Base-by-base conservation (phyloP, 1,140 invertebrate species). In the Trichomalopsis sarcophagae region DNA sequence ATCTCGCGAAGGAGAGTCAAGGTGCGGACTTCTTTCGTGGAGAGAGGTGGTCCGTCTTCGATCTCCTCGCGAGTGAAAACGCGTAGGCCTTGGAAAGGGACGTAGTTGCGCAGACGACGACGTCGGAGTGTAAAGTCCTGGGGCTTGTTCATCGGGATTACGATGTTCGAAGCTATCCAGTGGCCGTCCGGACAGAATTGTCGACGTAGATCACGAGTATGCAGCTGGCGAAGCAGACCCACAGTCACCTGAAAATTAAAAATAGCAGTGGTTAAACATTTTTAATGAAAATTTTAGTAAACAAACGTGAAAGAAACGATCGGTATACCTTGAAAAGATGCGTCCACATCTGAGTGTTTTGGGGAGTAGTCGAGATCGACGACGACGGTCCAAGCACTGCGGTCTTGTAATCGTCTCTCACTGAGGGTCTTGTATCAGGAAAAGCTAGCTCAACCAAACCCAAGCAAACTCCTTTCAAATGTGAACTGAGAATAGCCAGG, bases 381-480 rank as follows among this genome's bases (percentile, higher is more conserved):
- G 88, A 87, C 0, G 90, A 89, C 21, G 90, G 89, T 0, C 93
- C 92, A 0, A 93, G 81, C 0, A 93, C 90, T 0, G 94, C 93
- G 50, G 88, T 93, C 71, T 91, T 92, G 80, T 93, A 92, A 86
- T 91, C 91, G n/a, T 94, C 92, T 44, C 91, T 90, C 11, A 95
- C 90, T 13, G 92, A 94, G 0, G 95, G 95, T 87, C 96, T 93
- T 0, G 95, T 95, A 90, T 98, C 97, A 0, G 98, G 97, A 92
- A 97, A 98, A 0, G 97, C 97, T 33, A 98, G 92, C 89, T 99
- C 97, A 2, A 99, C 97, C 1, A 99, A 94, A 14, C 97, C 97
- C 17, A 98, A 93, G 87, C 97, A 97, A 1, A 98, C 96, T 87
- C 97, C 97, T 84, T 97, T 96, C 2, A 97, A 89, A 10, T 95